These are phyloP conservation scores for Oxytorus armatus DNA, from an alignment of 2,888 invertebrate genomes.

Conservation along the genomic window DNA sequence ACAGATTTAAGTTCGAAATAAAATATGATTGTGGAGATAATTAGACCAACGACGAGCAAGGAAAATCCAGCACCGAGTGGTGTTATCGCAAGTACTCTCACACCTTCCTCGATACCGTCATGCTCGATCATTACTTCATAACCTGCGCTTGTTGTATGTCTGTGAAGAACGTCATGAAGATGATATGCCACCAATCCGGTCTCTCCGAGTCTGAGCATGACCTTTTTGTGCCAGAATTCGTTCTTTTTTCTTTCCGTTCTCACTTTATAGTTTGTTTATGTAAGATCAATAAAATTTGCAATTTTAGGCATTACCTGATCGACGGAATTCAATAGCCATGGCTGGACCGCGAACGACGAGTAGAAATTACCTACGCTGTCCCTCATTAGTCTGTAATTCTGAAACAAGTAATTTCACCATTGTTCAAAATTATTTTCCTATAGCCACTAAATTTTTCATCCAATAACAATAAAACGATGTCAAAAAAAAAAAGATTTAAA, in stretches of 20 bases:
- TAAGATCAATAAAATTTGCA: background rate
- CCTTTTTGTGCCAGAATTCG: slow-evolving; percentile 51
- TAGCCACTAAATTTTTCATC: background rate
- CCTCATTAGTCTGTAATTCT: slow-evolving; percentile 79
- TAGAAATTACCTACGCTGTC: slow-evolving; percentile 74
- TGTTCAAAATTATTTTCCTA: background rate
- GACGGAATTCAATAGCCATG: slow-evolving; percentile 78
- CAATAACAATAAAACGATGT: background rate
- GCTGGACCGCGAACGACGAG: slow-evolving; percentile 77
- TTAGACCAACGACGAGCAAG: slow-evolving; percentile 73
- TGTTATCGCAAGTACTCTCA: slow-evolving; percentile 73
- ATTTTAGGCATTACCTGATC: slow-evolving; percentile 72
- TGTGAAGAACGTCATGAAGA: slow-evolving; percentile 76
- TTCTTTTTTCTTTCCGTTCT: background rate
- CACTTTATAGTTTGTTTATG: background rate
- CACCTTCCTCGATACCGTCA: slow-evolving; percentile 70
- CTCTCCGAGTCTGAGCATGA: slow-evolving; percentile 76
- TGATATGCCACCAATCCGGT: slow-evolving; percentile 76
- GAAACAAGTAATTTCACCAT: background rate
- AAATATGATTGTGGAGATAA: slow-evolving; percentile 74
- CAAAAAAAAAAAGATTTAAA: background rate
- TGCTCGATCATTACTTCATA: slow-evolving; percentile 77
- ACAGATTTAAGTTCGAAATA: slow-evolving; percentile 73
- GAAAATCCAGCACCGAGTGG: slow-evolving; percentile 79
- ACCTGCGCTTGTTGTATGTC: slow-evolving; percentile 72